Conservation (phyloP, 2,888 invertebrate species). For the Eubasilissa splendida region DNA sequence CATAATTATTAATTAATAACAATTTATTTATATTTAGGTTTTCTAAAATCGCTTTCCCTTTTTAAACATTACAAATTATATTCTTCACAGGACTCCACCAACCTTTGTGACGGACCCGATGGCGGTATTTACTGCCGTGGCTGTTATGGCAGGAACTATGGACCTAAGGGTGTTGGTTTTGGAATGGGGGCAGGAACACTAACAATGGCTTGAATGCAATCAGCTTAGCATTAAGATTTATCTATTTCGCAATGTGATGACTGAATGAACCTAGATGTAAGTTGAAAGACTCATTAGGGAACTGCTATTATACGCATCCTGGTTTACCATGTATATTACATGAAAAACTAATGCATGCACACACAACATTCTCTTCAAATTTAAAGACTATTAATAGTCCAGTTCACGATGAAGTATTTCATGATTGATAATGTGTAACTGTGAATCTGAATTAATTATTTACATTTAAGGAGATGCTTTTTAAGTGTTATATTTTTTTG, state of each 20-base stretch:
- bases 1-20: no score
- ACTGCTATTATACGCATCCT: conserved; percentile 40
- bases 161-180: conserved; percentile 91
- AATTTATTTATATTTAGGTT: no score
- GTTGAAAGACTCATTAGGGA: conserved; percentile 50
- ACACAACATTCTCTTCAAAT: conserved; percentile 16
- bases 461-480: conserved; percentile 53
- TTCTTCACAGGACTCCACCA: conserved; percentile 83
- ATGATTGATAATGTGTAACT: conserved; percentile 35
- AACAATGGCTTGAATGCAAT: conserved; percentile 82
- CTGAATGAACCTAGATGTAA: conserved; percentile 53
- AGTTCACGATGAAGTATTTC: conserved; percentile 50
- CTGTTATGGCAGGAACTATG: conserved; percentile 90
- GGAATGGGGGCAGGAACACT: conserved; percentile 93
- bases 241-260: conserved; percentile 54
- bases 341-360: not conserved
- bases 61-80: not conserved
- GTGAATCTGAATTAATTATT: conserved; percentile 45
- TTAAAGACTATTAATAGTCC: conserved; percentile 27
- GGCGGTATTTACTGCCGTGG: conserved; percentile 94
- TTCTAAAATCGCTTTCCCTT: no score
- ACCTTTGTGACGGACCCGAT: conserved; percentile 92
- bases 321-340: conserved; percentile 34
- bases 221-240: conserved; percentile 49
- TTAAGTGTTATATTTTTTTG: conserved; percentile 51